Percentiles rank a stretch among this genome's conserved stretches.
These are phyloP conservation scores for Epinotia nisella DNA, from an alignment of 2,888 invertebrate species.

Conservation along the genomic window DNA sequence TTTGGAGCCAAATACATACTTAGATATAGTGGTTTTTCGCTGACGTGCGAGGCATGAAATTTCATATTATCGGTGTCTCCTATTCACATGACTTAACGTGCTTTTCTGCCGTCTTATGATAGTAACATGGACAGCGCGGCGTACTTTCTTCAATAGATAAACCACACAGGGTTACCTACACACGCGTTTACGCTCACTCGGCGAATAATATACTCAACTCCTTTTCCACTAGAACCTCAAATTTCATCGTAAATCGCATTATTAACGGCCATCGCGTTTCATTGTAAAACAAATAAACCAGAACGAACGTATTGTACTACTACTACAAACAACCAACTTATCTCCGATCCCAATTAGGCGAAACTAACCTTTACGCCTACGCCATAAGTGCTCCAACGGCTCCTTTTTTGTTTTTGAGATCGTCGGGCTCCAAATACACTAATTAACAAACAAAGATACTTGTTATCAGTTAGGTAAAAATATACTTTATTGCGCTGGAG, in stretches of 20 bases:
- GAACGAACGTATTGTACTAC: slow-evolving; percentile 34
- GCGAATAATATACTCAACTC: neutral
- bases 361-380: neutral
- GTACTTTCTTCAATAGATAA: neutral
- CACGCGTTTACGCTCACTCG: neutral
- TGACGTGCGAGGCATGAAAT: neutral
- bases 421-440: neutral
- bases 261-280: slow-evolving; percentile 36
- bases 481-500: neutral
- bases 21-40: too few relatives aligned
- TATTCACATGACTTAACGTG: neutral
- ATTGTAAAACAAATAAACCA: slow-evolving; percentile 39
- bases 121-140: too few relatives aligned
- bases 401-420: slow-evolving; percentile 7
- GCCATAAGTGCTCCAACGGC: neutral
- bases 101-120: neutral
- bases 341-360: neutral
- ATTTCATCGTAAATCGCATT: slow-evolving; percentile 6
- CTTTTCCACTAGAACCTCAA: neutral
- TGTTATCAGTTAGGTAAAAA: slow-evolving; percentile 6
- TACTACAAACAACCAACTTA: slow-evolving; percentile 26
- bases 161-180: neutral
- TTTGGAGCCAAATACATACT: too few relatives aligned
- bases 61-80: neutral
- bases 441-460: neutral